Percentiles rank a stretch among this genome's conserved stretches.
These are phyloP conservation scores for Nymphalis c-album DNA, from an alignment of 2,888 invertebrate species.

Conservation along the genomic window DNA sequence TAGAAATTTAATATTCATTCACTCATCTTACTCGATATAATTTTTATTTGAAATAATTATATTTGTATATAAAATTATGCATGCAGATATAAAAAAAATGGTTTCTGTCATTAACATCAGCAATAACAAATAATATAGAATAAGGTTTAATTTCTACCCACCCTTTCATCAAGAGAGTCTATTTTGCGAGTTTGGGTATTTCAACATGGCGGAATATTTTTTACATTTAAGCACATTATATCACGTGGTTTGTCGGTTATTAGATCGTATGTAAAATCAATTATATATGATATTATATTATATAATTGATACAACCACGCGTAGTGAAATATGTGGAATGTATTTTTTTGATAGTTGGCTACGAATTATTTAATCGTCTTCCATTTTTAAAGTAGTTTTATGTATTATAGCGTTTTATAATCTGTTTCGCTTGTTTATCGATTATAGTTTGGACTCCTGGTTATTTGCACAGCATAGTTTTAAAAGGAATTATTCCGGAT, in stretches of 20 bases:
- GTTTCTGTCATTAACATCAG: slow-evolving; percentile 8
- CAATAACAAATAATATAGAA: slow-evolving; percentile 23
- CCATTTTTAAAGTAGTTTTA: slow-evolving; percentile 64
- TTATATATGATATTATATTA: slow-evolving; percentile 25
- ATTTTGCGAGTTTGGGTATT: slow-evolving; percentile 35
- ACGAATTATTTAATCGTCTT: slow-evolving; percentile 80
- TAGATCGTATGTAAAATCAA: slow-evolving; percentile 32
- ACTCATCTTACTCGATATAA: slow-evolving; percentile 7
- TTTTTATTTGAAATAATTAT: slow-evolving; percentile 20
- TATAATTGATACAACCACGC: slow-evolving; percentile 36
- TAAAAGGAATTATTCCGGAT: slow-evolving; percentile 53
- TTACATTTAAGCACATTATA: slow-evolving; percentile 28
- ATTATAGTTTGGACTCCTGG: slow-evolving; percentile 38
- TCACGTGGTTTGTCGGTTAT: slow-evolving; percentile 29
- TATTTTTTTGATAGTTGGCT: slow-evolving; percentile 71
- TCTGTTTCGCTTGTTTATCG: slow-evolving; percentile 42
- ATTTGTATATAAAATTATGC: slow-evolving; percentile 26
- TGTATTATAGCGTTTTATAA: slow-evolving; percentile 41
- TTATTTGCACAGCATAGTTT: slow-evolving; percentile 47
- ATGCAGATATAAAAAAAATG: slow-evolving; percentile 27
- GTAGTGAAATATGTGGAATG: slow-evolving; percentile 33
- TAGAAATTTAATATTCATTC: slow-evolving; percentile 8
- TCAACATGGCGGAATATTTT: slow-evolving; percentile 31
- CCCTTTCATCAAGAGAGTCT: slow-evolving; percentile 25
- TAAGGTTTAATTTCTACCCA: slow-evolving; percentile 32